Evolutionary conservation across 2,888 invertebrate genomes (phyloP).

Genomic region (Lithophane semibrunnea): DNA sequence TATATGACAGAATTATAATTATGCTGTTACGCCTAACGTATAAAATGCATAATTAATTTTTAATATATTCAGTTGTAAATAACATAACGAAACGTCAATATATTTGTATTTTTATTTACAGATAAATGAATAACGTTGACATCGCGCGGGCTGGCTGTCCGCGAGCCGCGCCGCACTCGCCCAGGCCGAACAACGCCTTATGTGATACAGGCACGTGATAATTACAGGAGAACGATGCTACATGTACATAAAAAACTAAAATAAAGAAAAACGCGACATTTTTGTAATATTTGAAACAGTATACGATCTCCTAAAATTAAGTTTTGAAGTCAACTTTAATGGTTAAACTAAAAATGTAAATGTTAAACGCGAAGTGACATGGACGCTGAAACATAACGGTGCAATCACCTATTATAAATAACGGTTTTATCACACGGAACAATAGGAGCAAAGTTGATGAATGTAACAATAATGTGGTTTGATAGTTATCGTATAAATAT

Average conservation of each 20-base stretch:
- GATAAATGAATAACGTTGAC: slow-evolving; percentile 85
- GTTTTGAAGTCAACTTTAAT: slow-evolving; percentile 90
- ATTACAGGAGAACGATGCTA: slow-evolving; percentile 89
- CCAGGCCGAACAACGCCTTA: slow-evolving; percentile 64
- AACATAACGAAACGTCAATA: slow-evolving; percentile 51
- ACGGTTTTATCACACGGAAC: slow-evolving; percentile 83
- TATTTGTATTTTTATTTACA: slow-evolving; percentile 75
- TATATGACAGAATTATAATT: slow-evolving; percentile 58
- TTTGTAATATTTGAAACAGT: slow-evolving; percentile 91
- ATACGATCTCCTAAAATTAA: slow-evolving; percentile 91
- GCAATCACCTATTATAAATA: slow-evolving; percentile 83
- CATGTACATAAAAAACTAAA: slow-evolving; percentile 85
- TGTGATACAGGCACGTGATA: slow-evolving; percentile 78
- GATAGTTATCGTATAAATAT: slow-evolving; percentile 90
- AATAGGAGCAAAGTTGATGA: slow-evolving; percentile 84
- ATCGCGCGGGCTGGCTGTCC: slow-evolving; percentile 74
- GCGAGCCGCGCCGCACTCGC: slow-evolving; percentile 51
- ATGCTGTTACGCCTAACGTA: slow-evolving; percentile 53
- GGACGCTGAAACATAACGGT: slow-evolving; percentile 85
- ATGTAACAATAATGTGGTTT: slow-evolving; percentile 89
- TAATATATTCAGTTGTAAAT: slow-evolving; percentile 61
- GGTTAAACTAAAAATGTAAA: slow-evolving; percentile 84
- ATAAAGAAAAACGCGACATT: slow-evolving; percentile 79
- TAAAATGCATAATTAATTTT: slow-evolving; percentile 63
- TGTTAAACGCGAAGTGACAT: slow-evolving; percentile 83